phyloP scores from a whole-genome alignment of 1,140 invertebrate genomes.

The Ips nitidus region DNA sequence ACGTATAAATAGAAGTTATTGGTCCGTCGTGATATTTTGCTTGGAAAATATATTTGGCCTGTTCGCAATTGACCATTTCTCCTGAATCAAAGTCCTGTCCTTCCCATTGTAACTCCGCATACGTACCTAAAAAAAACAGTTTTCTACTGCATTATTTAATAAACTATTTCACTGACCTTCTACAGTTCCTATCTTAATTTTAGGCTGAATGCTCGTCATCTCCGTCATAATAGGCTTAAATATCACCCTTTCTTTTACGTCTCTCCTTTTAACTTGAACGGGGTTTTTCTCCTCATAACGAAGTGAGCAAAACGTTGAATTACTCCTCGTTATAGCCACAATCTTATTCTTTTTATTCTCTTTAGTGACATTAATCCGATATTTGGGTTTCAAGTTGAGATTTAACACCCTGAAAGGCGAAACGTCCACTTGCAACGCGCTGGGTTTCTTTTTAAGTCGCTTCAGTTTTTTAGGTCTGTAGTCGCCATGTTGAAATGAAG shows the following conservation, averaged over 20 bases:
- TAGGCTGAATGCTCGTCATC: background rate
- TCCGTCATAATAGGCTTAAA: conserved; percentile 37
- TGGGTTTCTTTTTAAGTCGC: conserved; percentile 56
- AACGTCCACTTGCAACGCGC: conserved; percentile 56
- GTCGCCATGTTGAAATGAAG: conserved; percentile 51
- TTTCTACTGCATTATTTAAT: background rate
- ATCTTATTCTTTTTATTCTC: conserved; percentile 16
- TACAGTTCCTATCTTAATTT: conserved; percentile 41
- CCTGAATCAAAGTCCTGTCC: conserved; percentile 63
- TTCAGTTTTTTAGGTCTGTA: conserved; percentile 55
- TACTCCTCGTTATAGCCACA: conserved; percentile 27
- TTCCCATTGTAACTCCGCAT: conserved; percentile 59
- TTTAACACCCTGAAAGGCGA: conserved; percentile 61
- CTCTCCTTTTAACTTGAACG: conserved; percentile 43
- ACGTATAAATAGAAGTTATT: conserved; percentile 54
- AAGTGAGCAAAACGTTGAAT: conserved; percentile 16
- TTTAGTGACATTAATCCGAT: conserved; percentile 54
- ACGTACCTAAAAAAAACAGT: conserved; percentile 51
- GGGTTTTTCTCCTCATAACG: conserved; percentile 39
- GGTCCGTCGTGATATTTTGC: conserved; percentile 68
- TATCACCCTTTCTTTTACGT: conserved; percentile 37
- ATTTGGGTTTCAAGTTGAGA: conserved; percentile 61
- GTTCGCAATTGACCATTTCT: conserved; percentile 58
- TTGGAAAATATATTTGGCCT: conserved; percentile 53
- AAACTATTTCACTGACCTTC: conserved; percentile 44